Evolutionary conservation across 2,113 vertebrate species (phyloP).

Genomic region (Sminthopsis crassicaudata): DNA sequence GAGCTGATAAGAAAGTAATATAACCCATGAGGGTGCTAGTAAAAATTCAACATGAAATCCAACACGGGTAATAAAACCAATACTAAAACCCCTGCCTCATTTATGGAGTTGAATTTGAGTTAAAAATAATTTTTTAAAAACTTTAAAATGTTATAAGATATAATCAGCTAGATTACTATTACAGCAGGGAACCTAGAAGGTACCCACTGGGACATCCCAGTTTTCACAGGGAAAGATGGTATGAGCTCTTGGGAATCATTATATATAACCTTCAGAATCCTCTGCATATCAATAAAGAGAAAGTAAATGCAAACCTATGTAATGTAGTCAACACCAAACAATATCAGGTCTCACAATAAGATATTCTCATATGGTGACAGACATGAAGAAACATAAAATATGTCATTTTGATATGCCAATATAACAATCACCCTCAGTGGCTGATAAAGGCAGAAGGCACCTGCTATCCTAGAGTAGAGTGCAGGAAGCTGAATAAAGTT

Average conservation of each 20-base stretch:
- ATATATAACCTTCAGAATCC: not conserved
- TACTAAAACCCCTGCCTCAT: not conserved
- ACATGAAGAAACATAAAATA: not conserved
- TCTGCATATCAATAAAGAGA: not conserved
- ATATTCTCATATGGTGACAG: not conserved
- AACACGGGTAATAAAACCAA: not conserved
- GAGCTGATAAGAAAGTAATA: not conserved
- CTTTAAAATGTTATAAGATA: not conserved
- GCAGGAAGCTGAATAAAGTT: not conserved
- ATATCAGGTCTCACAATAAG: not conserved
- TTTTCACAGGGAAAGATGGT: not conserved
- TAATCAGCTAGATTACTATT: not conserved
- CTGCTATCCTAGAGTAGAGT: not conserved
- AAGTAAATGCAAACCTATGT: not conserved
- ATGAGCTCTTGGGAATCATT: not conserved
- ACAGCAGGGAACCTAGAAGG: not conserved
- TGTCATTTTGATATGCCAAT: not conserved
- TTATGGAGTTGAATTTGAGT: not conserved
- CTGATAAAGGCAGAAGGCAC: not conserved
- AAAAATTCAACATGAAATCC: not conserved
- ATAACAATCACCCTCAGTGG: not conserved
- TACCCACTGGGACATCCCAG: not conserved
- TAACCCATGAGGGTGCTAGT: not conserved
- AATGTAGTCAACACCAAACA: not conserved
- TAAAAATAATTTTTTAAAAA: not conserved